Base-by-base conservation (phyloP, 1,140 invertebrate species). In the Reticulitermes speratus region DNA sequence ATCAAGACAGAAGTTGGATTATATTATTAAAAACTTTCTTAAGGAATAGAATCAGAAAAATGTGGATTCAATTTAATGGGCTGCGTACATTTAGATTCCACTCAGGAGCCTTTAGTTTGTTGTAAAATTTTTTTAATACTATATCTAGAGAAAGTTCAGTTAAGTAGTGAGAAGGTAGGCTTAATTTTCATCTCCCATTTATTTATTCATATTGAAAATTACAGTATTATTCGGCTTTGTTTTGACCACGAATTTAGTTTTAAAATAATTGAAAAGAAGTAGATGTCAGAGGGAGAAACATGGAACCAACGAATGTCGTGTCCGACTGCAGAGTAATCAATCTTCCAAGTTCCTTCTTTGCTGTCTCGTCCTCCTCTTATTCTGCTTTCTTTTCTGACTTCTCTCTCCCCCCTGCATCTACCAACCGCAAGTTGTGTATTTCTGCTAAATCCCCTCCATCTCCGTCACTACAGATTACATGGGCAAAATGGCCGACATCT, bases 361-460 rank as follows among this genome's bases (percentile, higher is more conserved):
- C 65, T 6, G 7, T 25, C n/a, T 25, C 65, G 6, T 16, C 65
- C 59, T 65, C 25, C 59, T 7, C n/a, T 30, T 75, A 8, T 75
- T 75, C 65, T 75, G 25, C 14, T 75, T 75, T 75, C 65, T 75
- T 65, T 65, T 75, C 65, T 75, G 65, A 75, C n/a, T 75, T 75
- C 9, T 75, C 65, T 75, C 65, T 75, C 14, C 16, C 6, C 59
- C 21, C 16, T 30, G 9, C 65, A 8, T 75, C 25, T 30, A 9
- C 9, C 65, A n/a, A 75, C 65, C 65, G 65, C 65, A 75, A 7
- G 65, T 75, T 75, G 65, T 75, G 9, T 75, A 23, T 19, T 65
- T 65, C 59, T n/a, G 19, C 21, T n/a, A 65, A 65, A 65, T 23
- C 59, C 25, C 65, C 16, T 75, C 65, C 65, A 75, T 30, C 65